Conservation (phyloP, 2,113 vertebrate species). For the Nipponia nippon region DNA sequence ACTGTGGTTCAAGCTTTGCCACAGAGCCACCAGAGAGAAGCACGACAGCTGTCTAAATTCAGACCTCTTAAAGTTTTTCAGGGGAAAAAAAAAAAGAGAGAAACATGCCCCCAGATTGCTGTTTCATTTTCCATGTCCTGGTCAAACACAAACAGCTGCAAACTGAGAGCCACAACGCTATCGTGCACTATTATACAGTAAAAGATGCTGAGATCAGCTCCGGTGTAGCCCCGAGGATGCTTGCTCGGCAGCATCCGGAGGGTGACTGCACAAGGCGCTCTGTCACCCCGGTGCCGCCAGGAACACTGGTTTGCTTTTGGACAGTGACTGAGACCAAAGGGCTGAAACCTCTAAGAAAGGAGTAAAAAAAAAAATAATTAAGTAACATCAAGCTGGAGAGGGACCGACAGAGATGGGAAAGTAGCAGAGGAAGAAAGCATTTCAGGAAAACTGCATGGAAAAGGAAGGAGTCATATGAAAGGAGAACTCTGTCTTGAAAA, state of each 20-base stretch:
- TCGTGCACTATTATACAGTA: not conserved
- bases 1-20: not conserved
- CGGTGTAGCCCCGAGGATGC: accelerated
- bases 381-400: not conserved
- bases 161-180: not conserved
- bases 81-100: not conserved
- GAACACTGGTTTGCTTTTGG: not conserved
- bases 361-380: not conserved
- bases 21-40: not conserved
- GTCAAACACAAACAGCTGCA: not conserved
- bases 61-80: not conserved
- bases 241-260: accelerated
- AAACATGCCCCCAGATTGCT: not conserved
- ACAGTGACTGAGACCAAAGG: not conserved
- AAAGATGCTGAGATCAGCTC: not conserved
- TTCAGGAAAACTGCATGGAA: not conserved
- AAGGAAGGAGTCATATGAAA: not conserved
- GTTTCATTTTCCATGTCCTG: not conserved
- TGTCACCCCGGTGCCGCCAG: accelerated
- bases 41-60: not conserved
- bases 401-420: not conserved
- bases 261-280: not conserved
- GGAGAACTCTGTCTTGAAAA: not conserved
- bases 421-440: not conserved
- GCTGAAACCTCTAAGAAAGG: not conserved